Percentiles rank a stretch among this genome's conserved stretches.
These are phyloP conservation scores for Emmelina monodactyla DNA, from an alignment of 2,888 invertebrate species.

Conservation along the genomic window DNA sequence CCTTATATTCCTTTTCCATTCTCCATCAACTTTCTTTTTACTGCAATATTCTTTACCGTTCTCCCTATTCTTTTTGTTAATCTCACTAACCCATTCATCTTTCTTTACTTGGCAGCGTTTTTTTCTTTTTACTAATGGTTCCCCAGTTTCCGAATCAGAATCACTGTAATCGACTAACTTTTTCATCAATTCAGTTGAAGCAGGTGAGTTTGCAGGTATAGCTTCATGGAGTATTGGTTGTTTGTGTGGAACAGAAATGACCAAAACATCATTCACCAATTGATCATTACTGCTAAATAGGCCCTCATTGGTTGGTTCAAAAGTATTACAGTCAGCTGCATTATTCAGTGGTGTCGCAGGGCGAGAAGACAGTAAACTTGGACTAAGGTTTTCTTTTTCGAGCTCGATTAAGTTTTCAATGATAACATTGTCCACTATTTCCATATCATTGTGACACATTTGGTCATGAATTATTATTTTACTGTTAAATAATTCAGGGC, in stretches of 20 bases:
- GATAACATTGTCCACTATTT: too few relatives aligned
- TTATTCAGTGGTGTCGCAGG: too few relatives aligned
- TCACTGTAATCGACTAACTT: not conserved
- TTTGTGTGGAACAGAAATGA: not conserved
- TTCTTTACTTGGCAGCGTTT: slow-evolving; percentile 14
- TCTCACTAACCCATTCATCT: slow-evolving; percentile 8
- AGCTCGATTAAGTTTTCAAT: too few relatives aligned
- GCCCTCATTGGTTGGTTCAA: not conserved
- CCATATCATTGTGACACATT: too few relatives aligned
- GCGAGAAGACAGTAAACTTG: too few relatives aligned
- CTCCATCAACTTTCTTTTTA: slow-evolving; percentile 11
- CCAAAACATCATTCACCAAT: not conserved
- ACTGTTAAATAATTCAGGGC: too few relatives aligned
- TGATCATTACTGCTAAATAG: not conserved
- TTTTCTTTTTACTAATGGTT: slow-evolving; percentile 10
- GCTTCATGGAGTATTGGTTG: not conserved
- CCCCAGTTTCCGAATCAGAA: slow-evolving; percentile 9
- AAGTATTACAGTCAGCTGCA: not conserved
- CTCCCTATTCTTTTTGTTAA: slow-evolving; percentile 11
- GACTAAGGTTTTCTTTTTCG: too few relatives aligned
- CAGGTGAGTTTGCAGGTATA: not conserved
- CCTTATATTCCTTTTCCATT: slow-evolving; percentile 12
- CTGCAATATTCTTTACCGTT: slow-evolving; percentile 12
- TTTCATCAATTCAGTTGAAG: not conserved
- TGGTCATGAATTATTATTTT: too few relatives aligned